Conservation (phyloP, 23 tunicate species). For the Diplosoma virens region DNA sequence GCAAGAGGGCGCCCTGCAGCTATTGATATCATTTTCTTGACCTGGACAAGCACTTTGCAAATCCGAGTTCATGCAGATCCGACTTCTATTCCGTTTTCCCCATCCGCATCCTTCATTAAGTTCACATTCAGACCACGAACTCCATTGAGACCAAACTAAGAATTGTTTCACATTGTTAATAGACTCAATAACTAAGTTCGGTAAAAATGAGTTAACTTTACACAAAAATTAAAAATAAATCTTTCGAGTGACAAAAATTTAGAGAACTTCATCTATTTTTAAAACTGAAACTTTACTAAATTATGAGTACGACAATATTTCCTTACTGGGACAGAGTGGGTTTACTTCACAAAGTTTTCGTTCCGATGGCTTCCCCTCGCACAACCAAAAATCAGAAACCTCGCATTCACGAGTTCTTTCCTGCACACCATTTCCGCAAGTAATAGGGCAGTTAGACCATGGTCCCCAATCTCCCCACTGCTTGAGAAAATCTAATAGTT, state of each 20-base stretch:
- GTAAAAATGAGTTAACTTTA: too few species aligned
- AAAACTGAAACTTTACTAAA: too few species aligned
- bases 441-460: constrained; percentile 12
- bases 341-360: background rate
- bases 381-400: background rate
- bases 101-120: constrained; percentile 8
- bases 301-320: too few species aligned
- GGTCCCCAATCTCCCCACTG: constrained; percentile 18
- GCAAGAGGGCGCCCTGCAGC: constrained; percentile 18
- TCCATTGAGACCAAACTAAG: constrained; percentile 24
- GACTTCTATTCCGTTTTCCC: constrained; percentile 5
- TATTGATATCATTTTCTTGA: background rate
- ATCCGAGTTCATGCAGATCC: constrained; percentile 3
- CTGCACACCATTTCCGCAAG: constrained; percentile 28
- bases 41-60: constrained; percentile 18
- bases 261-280: too few species aligned
- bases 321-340: constrained; percentile 24
- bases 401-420: constrained; percentile 22
- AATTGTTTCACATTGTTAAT: too few species aligned
- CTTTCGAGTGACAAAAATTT: too few species aligned
- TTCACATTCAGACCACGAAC: constrained; percentile 28
- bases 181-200: too few species aligned
- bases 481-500: constrained; percentile 17
- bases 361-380: constrained; percentile 6
- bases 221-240: too few species aligned